Percentiles rank a stretch among this genome's conserved stretches.
Evolutionary conservation across 2,113 vertebrate genomes (phyloP).

Genomic region (Sinocyclocheilus anshuiensis): DNA sequence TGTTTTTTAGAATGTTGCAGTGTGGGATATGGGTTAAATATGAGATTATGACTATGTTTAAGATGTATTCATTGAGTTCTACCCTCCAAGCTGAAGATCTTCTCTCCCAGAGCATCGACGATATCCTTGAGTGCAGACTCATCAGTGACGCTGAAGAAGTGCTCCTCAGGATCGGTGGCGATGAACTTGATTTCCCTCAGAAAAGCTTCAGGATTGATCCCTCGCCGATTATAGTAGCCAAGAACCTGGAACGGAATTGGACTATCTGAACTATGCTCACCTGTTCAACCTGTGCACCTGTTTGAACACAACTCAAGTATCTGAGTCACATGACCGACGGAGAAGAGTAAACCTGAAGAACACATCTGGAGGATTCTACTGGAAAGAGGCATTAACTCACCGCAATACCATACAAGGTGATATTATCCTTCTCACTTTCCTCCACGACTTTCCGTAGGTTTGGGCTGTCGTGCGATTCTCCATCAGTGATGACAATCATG

Average conservation of each 20-base stretch:
- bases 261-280: constrained; percentile 11
- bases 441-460: constrained; percentile 86
- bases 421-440: constrained; percentile 87
- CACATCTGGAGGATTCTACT: not conserved
- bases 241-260: constrained; percentile 80
- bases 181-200: constrained; percentile 94
- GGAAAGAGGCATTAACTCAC: constrained; percentile 74
- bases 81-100: constrained; percentile 96
- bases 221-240: constrained; percentile 93
- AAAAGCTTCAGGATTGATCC: constrained; percentile 92
- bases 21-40: not conserved
- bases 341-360: not conserved
- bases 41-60: not conserved
- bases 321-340: not conserved
- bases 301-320: not conserved
- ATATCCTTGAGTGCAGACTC: constrained; percentile 95
- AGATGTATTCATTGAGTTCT: not conserved
- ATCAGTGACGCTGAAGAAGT: constrained; percentile 94
- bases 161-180: constrained; percentile 92
- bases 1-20: too few relatives aligned
- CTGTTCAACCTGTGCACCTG: not conserved
- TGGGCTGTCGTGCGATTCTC: constrained; percentile 93
- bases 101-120: constrained; percentile 90
- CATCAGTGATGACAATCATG: constrained; percentile 98
- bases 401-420: constrained; percentile 94